These are phyloP conservation scores for Phalacrocorax brasilianus DNA, from an alignment of 2,113 vertebrate species.

Conservation along the genomic window DNA sequence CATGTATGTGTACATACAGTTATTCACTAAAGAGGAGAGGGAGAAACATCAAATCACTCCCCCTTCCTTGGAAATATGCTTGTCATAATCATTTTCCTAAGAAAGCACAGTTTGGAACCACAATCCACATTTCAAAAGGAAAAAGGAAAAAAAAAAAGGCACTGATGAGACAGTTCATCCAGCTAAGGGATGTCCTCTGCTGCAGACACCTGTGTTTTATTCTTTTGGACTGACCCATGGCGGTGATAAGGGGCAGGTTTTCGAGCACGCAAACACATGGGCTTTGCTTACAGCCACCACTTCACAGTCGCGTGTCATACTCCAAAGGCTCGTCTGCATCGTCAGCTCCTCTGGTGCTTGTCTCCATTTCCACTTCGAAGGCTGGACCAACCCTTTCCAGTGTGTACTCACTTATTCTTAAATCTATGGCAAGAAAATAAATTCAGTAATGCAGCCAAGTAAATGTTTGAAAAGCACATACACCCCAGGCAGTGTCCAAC, in stretches of 20 bases:
- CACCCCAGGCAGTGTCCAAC: background rate
- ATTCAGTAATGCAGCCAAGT: background rate
- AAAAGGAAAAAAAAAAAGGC: background rate
- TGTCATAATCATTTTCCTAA: background rate
- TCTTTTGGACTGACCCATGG: background rate
- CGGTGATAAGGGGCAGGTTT: background rate
- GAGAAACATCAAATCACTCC: background rate
- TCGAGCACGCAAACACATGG: background rate
- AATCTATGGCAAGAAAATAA: constrained; percentile 77
- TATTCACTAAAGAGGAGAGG: background rate
- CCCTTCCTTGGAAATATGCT: background rate
- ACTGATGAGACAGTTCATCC: background rate
- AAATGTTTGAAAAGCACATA: background rate
- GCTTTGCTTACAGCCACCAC: background rate
- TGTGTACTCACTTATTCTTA: constrained; percentile 78
- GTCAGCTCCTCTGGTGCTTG: background rate
- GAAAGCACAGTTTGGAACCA: background rate
- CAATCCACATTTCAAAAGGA: background rate
- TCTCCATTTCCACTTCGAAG: constrained; percentile 36
- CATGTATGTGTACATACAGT: rapidly evolving
- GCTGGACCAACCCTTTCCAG: constrained; percentile 51
- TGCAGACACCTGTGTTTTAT: background rate
- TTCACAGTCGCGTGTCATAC: constrained; percentile 69
- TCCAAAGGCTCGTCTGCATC: constrained; percentile 25
- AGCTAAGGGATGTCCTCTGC: background rate